Evolutionary conservation across 1,140 invertebrate species (phyloP), one percentile per base, ranked within the genome.

Genomic region (Drosophila repletoides): DNA sequence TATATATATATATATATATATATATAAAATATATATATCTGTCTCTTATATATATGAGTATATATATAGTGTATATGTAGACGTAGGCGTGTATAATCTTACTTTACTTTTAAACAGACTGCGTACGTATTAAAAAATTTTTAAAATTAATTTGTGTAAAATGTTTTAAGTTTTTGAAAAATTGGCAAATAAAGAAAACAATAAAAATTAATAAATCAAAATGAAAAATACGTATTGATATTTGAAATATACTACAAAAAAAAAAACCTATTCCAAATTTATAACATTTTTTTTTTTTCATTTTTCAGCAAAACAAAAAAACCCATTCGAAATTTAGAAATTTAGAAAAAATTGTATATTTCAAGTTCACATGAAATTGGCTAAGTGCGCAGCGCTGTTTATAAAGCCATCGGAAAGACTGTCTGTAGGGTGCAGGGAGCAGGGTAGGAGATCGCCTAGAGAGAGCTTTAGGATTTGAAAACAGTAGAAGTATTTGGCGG

Each of bases 151-250:
- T 80, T 76, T 77, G 67, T 86, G 80, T 86, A 86, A 86, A 86
- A 86, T 86, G 80, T 86, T 86, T 86, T 86, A 86, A 86, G 80
- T 86, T 86, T 75, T 86, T 83, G 79, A 83, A 74, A 86, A 86
- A 86, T 86, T 86, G 80, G 80, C 80, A 86, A 86, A 86, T 86
- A 86, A 86, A 86, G 80, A 83, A 83, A 83, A 83, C 52, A 83
- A 83, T 84, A 86, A 86, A 86, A 86, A 86, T 86, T 86, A 80
- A 86, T 86, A 86, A 86, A 86, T 80, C 64, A 86, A 86, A 80
- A 76, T 70, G 29, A 59, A 58, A 66, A 64, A 55, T 53, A 70
- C 33, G 29, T 28, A 41, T 64, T 66, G 34, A 65, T 58, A 53
- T 72, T 75, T 84, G 45, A 83, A 71, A 73, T 64, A 71, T 67